These are phyloP conservation scores for Euphysa ruthae DNA, from an alignment of 30 jellyfish, hydroid and myxozoan species.

Conservation along the genomic window DNA sequence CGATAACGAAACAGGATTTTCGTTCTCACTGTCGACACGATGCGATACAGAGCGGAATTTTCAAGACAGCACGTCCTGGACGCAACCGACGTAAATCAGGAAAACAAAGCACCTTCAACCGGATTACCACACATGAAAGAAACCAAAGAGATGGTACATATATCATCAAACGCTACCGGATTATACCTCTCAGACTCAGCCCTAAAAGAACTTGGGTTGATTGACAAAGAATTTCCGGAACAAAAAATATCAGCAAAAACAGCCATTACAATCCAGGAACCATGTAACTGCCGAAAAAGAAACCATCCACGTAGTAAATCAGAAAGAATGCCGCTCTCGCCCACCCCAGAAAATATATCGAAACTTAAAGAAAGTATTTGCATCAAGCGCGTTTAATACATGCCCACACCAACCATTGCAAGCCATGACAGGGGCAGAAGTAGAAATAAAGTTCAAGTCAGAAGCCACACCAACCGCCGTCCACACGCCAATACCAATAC, in stretches of 20 bases:
- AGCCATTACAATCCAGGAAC: not conserved
- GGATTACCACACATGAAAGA: too few species aligned
- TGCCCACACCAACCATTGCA: constrained; percentile 17
- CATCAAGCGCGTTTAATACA: constrained; percentile 7
- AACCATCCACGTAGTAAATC: not conserved
- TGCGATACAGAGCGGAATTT: too few species aligned
- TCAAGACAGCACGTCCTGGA: too few species aligned
- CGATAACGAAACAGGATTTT: too few species aligned
- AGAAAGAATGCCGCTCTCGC: not conserved
- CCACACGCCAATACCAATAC: constrained; percentile 18
- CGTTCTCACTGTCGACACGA: too few species aligned
- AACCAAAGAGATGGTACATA: not conserved
- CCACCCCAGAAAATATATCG: not conserved
- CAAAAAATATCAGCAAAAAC: not conserved
- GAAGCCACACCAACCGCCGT: constrained; percentile 16
- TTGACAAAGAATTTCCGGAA: not conserved
- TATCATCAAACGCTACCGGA: constrained; percentile 2
- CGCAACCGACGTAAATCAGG: too few species aligned
- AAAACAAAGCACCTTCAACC: too few species aligned
- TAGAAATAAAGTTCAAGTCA: not conserved
- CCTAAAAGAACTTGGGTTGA: not conserved
- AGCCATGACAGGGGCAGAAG: constrained; percentile 13
- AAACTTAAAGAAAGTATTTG: not conserved
- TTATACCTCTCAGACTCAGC: constrained; percentile 1
- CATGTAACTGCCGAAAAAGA: constrained; percentile 9